These are phyloP conservation scores for Actinemys pallida DNA, from an alignment of 2,113 vertebrate genomes.

Conservation along the genomic window DNA sequence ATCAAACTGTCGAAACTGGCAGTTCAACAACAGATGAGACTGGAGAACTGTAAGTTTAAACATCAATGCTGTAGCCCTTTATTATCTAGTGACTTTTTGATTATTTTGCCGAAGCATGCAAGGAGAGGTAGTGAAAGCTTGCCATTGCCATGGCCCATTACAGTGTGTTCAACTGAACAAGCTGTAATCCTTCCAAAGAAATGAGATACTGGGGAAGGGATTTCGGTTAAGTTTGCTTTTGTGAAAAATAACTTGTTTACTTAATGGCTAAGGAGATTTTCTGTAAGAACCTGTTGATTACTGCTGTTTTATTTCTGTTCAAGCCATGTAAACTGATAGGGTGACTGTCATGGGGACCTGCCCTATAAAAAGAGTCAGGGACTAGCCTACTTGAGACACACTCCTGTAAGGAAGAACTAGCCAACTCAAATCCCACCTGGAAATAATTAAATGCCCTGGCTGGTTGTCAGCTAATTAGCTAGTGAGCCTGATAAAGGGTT, in stretches of 20 bases:
- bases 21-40: background rate
- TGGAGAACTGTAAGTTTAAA: background rate
- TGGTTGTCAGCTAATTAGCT: background rate
- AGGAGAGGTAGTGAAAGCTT: background rate
- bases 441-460: background rate
- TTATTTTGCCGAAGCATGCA: background rate
- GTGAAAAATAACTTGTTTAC: background rate
- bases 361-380: background rate
- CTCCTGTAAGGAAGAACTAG: background rate
- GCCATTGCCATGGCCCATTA: background rate
- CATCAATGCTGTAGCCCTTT: background rate
- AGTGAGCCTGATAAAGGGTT: background rate
- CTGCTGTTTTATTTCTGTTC: background rate
- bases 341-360: background rate
- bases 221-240: background rate
- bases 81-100: background rate
- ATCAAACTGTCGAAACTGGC: background rate
- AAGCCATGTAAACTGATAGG: background rate
- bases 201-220: background rate
- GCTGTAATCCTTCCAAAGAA: background rate
- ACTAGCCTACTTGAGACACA: background rate
- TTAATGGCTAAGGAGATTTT: background rate
- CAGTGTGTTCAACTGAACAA: background rate
- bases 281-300: background rate
- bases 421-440: background rate